These are phyloP conservation scores for Propithecus perrieri DNA, from an alignment of 2,797 vertebrate genomes.

Conservation along the genomic window DNA sequence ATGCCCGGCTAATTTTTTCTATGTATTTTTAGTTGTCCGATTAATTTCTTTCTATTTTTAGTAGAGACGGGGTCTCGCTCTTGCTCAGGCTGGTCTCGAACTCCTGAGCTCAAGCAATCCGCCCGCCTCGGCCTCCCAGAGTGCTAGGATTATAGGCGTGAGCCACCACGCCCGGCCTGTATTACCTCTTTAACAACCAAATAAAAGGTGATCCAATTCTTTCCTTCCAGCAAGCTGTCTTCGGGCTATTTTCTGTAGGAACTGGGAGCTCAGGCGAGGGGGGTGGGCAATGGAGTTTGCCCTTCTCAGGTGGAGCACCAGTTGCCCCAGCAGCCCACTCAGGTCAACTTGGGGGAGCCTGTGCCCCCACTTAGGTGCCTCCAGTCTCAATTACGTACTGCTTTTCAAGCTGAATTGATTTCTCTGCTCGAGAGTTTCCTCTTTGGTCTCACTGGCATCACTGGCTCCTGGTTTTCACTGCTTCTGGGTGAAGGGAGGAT, in stretches of 20 bases:
- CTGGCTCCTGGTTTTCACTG: slow-evolving; percentile 3
- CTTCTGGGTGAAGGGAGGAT: background rate
- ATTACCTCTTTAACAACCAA: slow-evolving; percentile 42
- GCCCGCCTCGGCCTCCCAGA: too few relatives aligned
- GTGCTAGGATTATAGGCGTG: too few relatives aligned
- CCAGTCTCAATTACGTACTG: background rate
- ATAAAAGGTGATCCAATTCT: slow-evolving; percentile 17
- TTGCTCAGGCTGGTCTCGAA: too few relatives aligned
- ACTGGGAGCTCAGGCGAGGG: slow-evolving; percentile 16
- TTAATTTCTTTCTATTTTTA: too few relatives aligned
- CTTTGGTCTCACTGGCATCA: slow-evolving; percentile 28
- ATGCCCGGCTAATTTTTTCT: too few relatives aligned
- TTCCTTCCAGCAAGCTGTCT: background rate
- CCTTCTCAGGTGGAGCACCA: background rate
- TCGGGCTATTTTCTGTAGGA: background rate
- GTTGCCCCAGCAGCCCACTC: background rate
- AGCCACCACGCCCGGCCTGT: too few relatives aligned
- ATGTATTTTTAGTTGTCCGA: too few relatives aligned
- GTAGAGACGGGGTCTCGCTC: too few relatives aligned
- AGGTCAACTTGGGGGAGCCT: background rate
- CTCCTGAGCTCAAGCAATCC: too few relatives aligned
- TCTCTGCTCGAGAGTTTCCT: slow-evolving; percentile 53
- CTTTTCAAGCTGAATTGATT: slow-evolving; percentile 60
- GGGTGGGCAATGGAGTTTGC: background rate
- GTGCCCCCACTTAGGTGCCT: background rate